Evolutionary conservation across 2,888 invertebrate species (phyloP), one percentile per base, ranked within the genome.

Genomic region (Notodonta dromedarius): DNA sequence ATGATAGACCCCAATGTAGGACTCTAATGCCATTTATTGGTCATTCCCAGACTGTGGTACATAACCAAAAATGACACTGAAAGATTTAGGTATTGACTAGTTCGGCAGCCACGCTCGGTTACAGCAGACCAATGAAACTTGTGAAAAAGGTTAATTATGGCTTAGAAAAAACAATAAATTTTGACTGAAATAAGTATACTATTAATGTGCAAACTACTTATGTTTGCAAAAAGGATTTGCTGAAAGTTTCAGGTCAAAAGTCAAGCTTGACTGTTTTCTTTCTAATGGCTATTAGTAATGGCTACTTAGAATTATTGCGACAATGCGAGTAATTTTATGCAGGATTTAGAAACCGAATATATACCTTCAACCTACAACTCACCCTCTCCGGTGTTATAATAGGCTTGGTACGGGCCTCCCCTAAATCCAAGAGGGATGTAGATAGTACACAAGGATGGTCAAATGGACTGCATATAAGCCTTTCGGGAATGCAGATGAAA

Each of bases 71-170:
- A 24, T 24, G 1, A 24, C 24, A 24, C 24, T 24, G 24, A 24
- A 24, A 24, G 24, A 24, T 24, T 2, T 24, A 24, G 24, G 24
- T 1, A 24, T 24, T 24, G 24, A 24, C 24, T 24, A 24, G 24
- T 35, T 35, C 35, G 35, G 35, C 35, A 35, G 35, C 35, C 35
- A 4, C 35, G 35, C 35, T 50, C 32, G 42, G 54, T 13, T 55
- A 46, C 56, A 32, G 24, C 24, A 63, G 50, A 57, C 54, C 14
- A 14, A 6, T 8, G 14, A 16, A 1, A 0, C 8, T 7, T 1
- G 8, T 9, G 51, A 67, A 58, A 56, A 51, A 66, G 59, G 62
- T 70, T 62, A 73, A 70, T 66, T 61, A 70, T 60, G 60, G 58
- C 55, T 70, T 65, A 11, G 53, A 60, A 73, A 64, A 62, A 60